Evolutionary conservation across 2,797 vertebrate genomes (phyloP).

Genomic region (Hypotaenidia okinawae): DNA sequence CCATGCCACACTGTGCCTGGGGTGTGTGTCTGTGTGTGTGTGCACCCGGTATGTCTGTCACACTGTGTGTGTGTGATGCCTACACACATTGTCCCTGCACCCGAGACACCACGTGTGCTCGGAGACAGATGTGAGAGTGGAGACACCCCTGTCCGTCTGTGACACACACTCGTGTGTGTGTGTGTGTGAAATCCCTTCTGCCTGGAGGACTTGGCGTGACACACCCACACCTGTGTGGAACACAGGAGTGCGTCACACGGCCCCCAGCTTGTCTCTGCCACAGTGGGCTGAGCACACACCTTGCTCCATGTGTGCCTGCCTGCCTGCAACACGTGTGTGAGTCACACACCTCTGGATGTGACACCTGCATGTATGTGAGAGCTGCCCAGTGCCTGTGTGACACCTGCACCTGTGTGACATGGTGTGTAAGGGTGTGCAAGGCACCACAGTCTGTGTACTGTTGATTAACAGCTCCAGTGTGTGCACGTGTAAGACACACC

Average conservation of each 20-base stretch:
- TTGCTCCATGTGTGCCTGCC: fast-evolving
- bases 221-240: background rate
- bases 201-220: fast-evolving
- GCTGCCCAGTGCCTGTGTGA: no score
- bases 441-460: background rate
- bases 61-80: no score
- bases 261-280: background rate
- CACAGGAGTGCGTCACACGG: background rate
- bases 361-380: no score
- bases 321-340: background rate
- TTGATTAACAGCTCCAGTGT: background rate
- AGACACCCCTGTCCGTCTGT: background rate
- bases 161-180: background rate
- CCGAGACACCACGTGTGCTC: no score
- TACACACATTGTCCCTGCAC: fast-evolving
- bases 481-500: background rate
- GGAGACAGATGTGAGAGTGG: background rate
- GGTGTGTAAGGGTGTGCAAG: background rate
- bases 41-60: no score
- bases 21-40: no score
- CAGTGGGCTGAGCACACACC: background rate
- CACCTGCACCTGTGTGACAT: background rate
- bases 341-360: background rate
- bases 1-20: no score
- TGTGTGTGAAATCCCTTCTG: background rate